Base-by-base conservation (phyloP, 2,113 vertebrate genomes). In the Redunca redunca region DNA sequence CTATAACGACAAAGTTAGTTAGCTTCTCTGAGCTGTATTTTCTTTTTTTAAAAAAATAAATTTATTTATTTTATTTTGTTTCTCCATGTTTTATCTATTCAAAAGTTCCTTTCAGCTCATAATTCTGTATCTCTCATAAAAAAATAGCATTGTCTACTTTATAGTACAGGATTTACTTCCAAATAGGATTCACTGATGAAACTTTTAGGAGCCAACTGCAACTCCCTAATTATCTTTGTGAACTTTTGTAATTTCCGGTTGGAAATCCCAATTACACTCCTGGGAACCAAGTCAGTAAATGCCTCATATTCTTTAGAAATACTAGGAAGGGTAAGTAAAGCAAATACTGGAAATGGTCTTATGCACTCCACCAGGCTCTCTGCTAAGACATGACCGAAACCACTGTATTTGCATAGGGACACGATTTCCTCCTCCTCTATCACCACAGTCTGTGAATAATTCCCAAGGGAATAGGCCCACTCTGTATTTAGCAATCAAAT, bases 221-320 rank as follows among this genome's bases (percentile, higher is more conserved):
- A 64, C 89, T 82, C 33, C 58, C 55, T 90, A 77, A 94, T 92
- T 74, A 87, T 89, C 64, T 91, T 81, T 50, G 53, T 78, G 40
- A 95, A 78, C 71, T 78, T 92, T 60, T 57, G 30, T 48, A 55
- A 33, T 57, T 96, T 97, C 88, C 15, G 0, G 43, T 33, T 67
- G 71, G 78, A 80, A 89, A 85, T 82, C 84, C 53, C 55, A 93
- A 11, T 92, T 90, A 77, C 33, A 36, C 43, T 95, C 52, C 83
- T 62, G 78, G 95, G 96, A 96, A 85, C 14, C 46, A 57, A 96
- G 43, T 87, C 62, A 60, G 28, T 62, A 89, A 91, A 62, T 93
- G 33, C 13, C 60, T 96, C 78, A 64, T 93, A 26, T 57, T 88
- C 83, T 82, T 89, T 16, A 46, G 28, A 36, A 15, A 81, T 48